These are phyloP conservation scores for Yoshiicerus persimilis DNA, from an alignment of 1,140 invertebrate species.

Conservation along the genomic window DNA sequence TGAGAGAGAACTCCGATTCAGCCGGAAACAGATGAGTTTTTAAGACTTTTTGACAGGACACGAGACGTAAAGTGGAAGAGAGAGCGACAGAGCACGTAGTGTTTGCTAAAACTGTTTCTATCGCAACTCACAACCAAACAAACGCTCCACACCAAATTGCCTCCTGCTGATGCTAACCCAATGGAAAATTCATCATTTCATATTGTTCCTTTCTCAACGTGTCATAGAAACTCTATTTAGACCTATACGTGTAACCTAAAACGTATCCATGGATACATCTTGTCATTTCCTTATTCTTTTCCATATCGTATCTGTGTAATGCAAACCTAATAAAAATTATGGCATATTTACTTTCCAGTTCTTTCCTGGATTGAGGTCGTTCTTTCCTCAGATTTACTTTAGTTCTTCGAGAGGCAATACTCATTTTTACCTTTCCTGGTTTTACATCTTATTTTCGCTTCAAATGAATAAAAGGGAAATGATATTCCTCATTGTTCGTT, in stretches of 20 bases:
- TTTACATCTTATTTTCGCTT: no score
- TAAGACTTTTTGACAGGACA: not conserved
- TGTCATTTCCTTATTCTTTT: no score
- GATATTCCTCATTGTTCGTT: no score
- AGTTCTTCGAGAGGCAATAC: not conserved
- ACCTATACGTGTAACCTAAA: no score
- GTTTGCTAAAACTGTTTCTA: slow-evolving; percentile 2
- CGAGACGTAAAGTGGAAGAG: not conserved
- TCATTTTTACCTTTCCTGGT: not conserved
- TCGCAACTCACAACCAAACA: not conserved
- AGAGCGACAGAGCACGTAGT: not conserved
- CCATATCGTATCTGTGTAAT: not conserved
- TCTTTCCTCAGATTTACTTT: not conserved
- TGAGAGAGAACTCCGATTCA: not conserved
- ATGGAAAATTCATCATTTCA: not conserved
- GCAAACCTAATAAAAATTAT: not conserved
- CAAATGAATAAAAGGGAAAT: no score
- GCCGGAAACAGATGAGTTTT: slow-evolving; percentile 16
- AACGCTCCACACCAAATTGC: not conserved
- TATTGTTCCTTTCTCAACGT: not conserved
- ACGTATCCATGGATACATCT: no score
- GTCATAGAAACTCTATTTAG: no score
- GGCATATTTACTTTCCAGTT: not conserved
- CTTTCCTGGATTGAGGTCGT: not conserved
- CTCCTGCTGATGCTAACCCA: not conserved